Base-by-base conservation (phyloP, 2,113 vertebrate species). In the Corythoichthys haematopterus region DNA sequence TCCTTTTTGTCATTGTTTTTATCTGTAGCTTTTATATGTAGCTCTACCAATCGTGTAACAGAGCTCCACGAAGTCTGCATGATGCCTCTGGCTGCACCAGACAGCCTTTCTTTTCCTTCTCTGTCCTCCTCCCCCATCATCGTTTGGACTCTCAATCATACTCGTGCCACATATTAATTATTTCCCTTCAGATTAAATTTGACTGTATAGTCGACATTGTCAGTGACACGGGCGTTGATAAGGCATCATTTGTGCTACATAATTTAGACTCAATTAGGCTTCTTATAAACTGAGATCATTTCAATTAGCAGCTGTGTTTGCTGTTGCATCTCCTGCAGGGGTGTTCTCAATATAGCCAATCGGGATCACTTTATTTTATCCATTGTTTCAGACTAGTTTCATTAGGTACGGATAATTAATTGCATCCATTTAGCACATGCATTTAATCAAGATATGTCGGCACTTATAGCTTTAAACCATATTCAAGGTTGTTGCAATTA, bases 1-100 rank as follows among this genome's bases (percentile, higher is more conserved):
- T 95, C 93, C 93, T 95, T 94, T 95, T 94, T 96, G 94, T 97
- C 95, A 95, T 97, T 93, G 95, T 95, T 95, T 95, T 95, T 93
- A 87, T 92, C 71, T 40, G 38, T 40, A 40, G 3, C 20, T 28
- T 28, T 73, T 71, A 81, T 81, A 84, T 84, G 86, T 82, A 81
- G 72, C 78, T 51, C 75, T 55, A 57, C 40, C 70, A 62, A 16
- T 37, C 38, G 6, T 40, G 38, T 40, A 40, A 40, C 38, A 9
- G 52, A 3, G 52, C 20, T 28, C 20, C 20, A 28, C 52, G 3
- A 53, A 8, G 52, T 3, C 9, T n/a, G 50, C 50, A 5, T 16
- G 16, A 6, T 40, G 38, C 38, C 38, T 40, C 38, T 10, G 51
- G 2, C 2, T 10, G 9, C n/a, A 94, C 94, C 93, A 91, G 92